Conservation (phyloP, 2,888 invertebrate genomes). For the Oeneis ivallda region DNA sequence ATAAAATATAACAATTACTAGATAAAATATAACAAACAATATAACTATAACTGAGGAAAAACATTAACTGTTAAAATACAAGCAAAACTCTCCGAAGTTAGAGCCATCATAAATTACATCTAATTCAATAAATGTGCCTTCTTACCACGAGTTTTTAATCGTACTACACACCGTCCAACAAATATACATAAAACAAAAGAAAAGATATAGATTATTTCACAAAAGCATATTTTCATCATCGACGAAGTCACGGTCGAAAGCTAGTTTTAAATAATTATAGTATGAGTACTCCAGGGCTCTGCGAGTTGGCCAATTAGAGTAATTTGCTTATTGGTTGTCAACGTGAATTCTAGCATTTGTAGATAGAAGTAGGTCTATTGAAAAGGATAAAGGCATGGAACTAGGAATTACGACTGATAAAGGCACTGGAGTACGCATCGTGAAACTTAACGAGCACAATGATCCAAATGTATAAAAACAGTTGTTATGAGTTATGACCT, state of each 20-base stretch:
- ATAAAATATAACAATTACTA: too few species aligned
- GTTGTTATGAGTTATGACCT: too few species aligned
- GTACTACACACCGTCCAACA: too few species aligned
- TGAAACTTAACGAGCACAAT: constrained; percentile 9
- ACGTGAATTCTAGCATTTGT: constrained; percentile 8
- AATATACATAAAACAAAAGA: too few species aligned
- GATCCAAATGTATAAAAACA: background rate
- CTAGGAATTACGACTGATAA: too few species aligned
- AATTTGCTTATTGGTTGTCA: constrained; percentile 25
- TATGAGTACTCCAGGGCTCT: constrained; percentile 30
- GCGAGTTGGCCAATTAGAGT: constrained; percentile 28
- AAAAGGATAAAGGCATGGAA: background rate
- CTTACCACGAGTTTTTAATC: too few species aligned
- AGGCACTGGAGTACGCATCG: constrained; percentile 5
- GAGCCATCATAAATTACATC: too few species aligned
- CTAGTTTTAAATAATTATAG: constrained; percentile 28
- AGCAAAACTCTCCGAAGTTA: too few species aligned
- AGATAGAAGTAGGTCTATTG: background rate
- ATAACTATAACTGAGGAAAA: too few species aligned
- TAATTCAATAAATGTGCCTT: too few species aligned
- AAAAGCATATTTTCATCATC: background rate
- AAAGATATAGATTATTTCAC: background rate
- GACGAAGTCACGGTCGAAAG: background rate
- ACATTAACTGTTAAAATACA: too few species aligned
- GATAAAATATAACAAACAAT: too few species aligned